Evolutionary conservation across 2,888 invertebrate genomes (phyloP).

Genomic region (Allacma fusca): DNA sequence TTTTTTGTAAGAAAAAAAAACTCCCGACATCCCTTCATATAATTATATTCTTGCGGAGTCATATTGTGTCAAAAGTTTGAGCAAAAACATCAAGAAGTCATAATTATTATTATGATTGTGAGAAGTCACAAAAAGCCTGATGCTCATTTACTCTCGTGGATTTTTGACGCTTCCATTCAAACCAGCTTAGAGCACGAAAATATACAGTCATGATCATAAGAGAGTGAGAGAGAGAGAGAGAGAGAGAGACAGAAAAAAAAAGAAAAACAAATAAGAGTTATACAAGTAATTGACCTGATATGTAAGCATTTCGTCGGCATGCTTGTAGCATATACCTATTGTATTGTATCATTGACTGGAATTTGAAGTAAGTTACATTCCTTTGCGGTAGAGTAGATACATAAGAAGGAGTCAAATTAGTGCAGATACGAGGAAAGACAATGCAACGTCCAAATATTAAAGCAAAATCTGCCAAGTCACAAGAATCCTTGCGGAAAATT

Average conservation of each 20-base stretch:
- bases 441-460: neutral
- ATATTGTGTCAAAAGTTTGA: neutral
- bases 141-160: neutral
- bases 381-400: neutral
- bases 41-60: neutral
- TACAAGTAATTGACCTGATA: slow-evolving; percentile 26
- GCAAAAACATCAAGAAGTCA: neutral
- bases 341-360: too few species aligned
- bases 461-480: neutral
- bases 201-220: neutral
- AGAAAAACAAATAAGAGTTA: slow-evolving; percentile 16
- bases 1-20: too few species aligned
- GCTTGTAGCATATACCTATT: neutral
- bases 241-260: neutral
- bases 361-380: too few species aligned
- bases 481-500: neutral
- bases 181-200: neutral
- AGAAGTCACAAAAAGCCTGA: slow-evolving; percentile 29
- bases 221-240: neutral
- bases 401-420: neutral
- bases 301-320: neutral
- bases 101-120: slow-evolving; percentile 21
- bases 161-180: neutral
- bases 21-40: too few species aligned
- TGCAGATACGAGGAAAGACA: neutral